Percentiles rank a stretch among this genome's conserved stretches.
Evolutionary conservation across 1,140 invertebrate genomes (phyloP).

Genomic region (Rhizoglyphus robini): DNA sequence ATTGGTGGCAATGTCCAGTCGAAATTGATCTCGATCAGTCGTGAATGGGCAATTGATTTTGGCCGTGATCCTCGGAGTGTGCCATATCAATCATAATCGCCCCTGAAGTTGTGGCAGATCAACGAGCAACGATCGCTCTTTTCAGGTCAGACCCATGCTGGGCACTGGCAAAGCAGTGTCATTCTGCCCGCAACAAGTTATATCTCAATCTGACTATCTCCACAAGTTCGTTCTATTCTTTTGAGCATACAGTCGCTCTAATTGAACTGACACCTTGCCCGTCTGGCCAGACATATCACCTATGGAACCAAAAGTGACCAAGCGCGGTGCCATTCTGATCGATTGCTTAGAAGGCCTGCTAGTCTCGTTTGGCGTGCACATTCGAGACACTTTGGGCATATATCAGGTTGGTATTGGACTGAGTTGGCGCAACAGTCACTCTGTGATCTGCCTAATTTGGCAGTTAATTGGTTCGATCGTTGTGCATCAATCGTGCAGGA

Average conservation of each 20-base stretch:
- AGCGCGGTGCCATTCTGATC: neutral
- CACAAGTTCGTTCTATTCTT: neutral
- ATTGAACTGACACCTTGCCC: conserved; percentile 3
- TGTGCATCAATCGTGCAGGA: too few relatives aligned
- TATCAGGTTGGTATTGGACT: too few relatives aligned
- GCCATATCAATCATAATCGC: neutral
- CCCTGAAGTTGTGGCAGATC: neutral
- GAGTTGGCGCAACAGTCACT: too few relatives aligned
- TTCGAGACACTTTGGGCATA: too few relatives aligned
- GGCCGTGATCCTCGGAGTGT: neutral
- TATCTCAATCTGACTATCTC: neutral
- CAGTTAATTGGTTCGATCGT: neutral
- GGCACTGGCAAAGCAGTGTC: neutral
- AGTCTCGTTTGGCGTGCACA: too few relatives aligned
- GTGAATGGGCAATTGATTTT: neutral
- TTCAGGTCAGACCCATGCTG: neutral
- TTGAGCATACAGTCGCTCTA: neutral
- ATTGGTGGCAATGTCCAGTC: too few relatives aligned
- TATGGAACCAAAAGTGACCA: neutral
- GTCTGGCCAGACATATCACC: neutral
- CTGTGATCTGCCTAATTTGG: neutral
- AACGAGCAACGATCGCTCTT: neutral
- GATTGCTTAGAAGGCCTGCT: neutral
- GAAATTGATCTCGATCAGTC: too few relatives aligned
- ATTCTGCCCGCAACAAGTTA: neutral